phyloP scores from a whole-genome alignment of 2,797 vertebrate species.

The Champsocephalus esox region DNA sequence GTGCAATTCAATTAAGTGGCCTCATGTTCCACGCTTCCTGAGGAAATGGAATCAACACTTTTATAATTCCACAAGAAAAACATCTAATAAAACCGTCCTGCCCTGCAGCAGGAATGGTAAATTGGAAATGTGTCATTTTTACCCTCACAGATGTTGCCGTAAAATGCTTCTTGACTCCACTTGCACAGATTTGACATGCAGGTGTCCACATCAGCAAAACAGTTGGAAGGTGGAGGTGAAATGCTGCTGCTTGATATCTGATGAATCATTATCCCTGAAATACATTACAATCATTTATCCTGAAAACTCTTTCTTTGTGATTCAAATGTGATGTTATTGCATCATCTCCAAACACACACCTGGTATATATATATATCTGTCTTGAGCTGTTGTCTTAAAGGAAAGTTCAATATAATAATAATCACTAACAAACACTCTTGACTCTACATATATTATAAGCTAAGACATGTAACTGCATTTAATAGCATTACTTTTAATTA shows the following conservation, averaged over 20 bases:
- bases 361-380: background rate
- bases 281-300: slow-evolving; percentile 22
- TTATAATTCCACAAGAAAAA: background rate
- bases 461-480: background rate
- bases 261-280: slow-evolving; percentile 83
- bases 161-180: slow-evolving; percentile 63
- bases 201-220: slow-evolving; percentile 74
- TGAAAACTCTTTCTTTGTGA: background rate
- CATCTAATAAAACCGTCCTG: background rate
- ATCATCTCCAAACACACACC: background rate
- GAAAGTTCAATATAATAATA: background rate
- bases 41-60: slow-evolving; percentile 38
- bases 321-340: background rate
- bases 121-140: slow-evolving; percentile 41
- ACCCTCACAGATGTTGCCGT: slow-evolving; percentile 83
- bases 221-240: slow-evolving; percentile 71
- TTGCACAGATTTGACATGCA: slow-evolving; percentile 85
- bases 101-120: background rate
- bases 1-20: slow-evolving; percentile 53
- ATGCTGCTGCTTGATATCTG: slow-evolving; percentile 63
- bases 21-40: slow-evolving; percentile 27
- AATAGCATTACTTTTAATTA: background rate
- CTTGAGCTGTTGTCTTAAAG: background rate
- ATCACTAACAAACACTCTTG: background rate
- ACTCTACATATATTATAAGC: background rate